These are phyloP conservation scores for Rostratula benghalensis DNA, from an alignment of 2,113 vertebrate genomes.

Conservation along the genomic window DNA sequence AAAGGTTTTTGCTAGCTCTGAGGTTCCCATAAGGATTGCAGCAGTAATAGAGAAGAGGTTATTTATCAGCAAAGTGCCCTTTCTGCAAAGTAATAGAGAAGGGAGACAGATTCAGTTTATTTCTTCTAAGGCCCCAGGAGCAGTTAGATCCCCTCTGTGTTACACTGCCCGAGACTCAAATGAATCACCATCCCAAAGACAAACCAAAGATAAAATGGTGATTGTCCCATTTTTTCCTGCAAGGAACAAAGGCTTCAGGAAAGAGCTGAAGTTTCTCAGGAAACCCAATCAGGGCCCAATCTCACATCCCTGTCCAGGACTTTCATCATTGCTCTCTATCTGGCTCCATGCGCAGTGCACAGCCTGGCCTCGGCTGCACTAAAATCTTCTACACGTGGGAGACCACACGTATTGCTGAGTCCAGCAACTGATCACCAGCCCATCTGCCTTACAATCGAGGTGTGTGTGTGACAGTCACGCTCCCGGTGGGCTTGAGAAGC, in stretches of 20 bases:
- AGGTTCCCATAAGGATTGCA: slow-evolving; percentile 89
- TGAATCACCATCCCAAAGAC: background rate
- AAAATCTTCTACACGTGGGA: background rate
- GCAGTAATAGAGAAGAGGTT: slow-evolving; percentile 91
- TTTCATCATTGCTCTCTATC: background rate
- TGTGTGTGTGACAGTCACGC: accelerated
- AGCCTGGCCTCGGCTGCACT: background rate
- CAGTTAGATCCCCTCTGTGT: background rate
- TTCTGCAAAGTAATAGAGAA: slow-evolving; percentile 70
- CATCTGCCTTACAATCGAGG: background rate
- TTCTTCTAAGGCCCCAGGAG: accelerated
- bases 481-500: background rate
- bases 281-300: background rate
- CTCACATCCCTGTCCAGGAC: background rate
- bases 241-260: background rate
- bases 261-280: background rate
- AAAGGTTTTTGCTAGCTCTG: slow-evolving; percentile 78
- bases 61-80: slow-evolving; percentile 92
- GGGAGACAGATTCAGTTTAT: background rate
- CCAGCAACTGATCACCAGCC: background rate
- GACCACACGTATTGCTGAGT: accelerated
- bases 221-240: background rate
- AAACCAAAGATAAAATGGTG: background rate
- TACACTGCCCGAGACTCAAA: background rate
- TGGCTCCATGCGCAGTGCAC: background rate